Percentiles rank a stretch among this genome's conserved stretches.
These are phyloP conservation scores for Agriopis marginaria DNA, from an alignment of 2,888 invertebrate species.

Conservation along the genomic window DNA sequence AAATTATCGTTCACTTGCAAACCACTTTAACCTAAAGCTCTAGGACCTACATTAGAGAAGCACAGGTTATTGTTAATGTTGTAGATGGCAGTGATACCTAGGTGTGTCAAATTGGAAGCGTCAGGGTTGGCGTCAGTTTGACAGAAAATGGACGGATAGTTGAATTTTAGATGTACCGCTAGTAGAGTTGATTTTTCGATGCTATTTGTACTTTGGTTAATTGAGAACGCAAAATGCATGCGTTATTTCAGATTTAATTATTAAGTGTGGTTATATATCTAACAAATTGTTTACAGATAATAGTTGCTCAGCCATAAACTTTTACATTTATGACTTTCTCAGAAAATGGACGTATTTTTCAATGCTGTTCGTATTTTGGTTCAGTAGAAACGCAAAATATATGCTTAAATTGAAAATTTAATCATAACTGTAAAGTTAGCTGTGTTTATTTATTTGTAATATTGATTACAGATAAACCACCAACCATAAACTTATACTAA, in stretches of 20 bases:
- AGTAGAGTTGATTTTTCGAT: slow-evolving; percentile 51
- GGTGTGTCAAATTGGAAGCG: slow-evolving; percentile 77
- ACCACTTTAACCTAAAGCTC: slow-evolving; percentile 13
- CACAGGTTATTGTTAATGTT: slow-evolving; percentile 25
- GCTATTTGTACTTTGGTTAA: slow-evolving; percentile 36
- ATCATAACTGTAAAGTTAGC: too few species aligned
- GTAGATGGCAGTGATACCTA: slow-evolving; percentile 69
- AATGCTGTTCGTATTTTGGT: slow-evolving; percentile 3
- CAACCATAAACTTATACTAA: too few species aligned
- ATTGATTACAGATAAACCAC: too few species aligned
- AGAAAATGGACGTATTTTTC: slow-evolving; percentile 45
- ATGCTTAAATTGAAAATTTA: too few species aligned
- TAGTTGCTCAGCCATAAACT: too few species aligned
- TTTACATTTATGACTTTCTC: too few species aligned
- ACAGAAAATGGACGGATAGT: slow-evolving; percentile 72
- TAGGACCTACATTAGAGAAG: slow-evolving; percentile 32
- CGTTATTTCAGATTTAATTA: background rate
- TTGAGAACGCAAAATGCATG: slow-evolving; percentile 19
- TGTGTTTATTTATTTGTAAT: too few species aligned
- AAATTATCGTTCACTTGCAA: slow-evolving; percentile 17
- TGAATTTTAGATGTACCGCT: slow-evolving; percentile 70
- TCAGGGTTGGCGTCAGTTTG: slow-evolving; percentile 67
- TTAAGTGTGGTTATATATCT: too few species aligned
- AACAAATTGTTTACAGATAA: too few species aligned
- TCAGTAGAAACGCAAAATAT: too few species aligned